These are phyloP conservation scores for Coregonus suidteri DNA, from an alignment of 2,797 vertebrate species.

Conservation along the genomic window DNA sequence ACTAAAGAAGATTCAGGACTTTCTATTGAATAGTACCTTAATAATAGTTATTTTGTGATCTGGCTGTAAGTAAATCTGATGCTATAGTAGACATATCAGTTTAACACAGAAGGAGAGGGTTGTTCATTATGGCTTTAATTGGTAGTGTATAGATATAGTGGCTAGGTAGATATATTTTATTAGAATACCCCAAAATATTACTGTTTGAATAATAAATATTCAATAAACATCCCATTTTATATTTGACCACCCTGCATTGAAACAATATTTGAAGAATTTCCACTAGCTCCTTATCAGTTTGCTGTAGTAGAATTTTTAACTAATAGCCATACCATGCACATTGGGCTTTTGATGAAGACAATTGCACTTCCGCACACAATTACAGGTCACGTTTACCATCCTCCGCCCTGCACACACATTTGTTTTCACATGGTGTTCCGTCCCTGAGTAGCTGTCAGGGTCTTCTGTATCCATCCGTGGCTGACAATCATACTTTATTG, in stretches of 20 bases:
- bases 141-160: conserved; percentile 26
- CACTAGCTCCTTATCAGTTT: conserved; percentile 61
- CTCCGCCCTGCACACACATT: conserved; percentile 65
- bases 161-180: conserved; percentile 3
- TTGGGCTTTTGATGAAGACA: conserved; percentile 79
- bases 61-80: too few relatives aligned
- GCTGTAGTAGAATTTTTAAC: conserved; percentile 66
- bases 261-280: conserved; percentile 58
- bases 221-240: conserved; percentile 60
- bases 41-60: too few relatives aligned
- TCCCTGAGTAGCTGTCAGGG: conserved; percentile 83
- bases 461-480: conserved; percentile 90
- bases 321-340: conserved; percentile 74
- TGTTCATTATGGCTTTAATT: conserved; percentile 2
- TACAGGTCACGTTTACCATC: conserved; percentile 75
- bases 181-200: conserved; percentile 30
- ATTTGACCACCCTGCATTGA: conserved; percentile 42
- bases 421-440: conserved; percentile 78
- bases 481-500: conserved; percentile 97
- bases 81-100: neutral
- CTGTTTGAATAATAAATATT: conserved; percentile 63
- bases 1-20: too few relatives aligned
- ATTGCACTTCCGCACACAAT: conserved; percentile 73
- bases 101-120: neutral
- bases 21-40: too few relatives aligned